Conservation (phyloP, 2,113 vertebrate genomes). For the Opisthocomus hoazin region DNA sequence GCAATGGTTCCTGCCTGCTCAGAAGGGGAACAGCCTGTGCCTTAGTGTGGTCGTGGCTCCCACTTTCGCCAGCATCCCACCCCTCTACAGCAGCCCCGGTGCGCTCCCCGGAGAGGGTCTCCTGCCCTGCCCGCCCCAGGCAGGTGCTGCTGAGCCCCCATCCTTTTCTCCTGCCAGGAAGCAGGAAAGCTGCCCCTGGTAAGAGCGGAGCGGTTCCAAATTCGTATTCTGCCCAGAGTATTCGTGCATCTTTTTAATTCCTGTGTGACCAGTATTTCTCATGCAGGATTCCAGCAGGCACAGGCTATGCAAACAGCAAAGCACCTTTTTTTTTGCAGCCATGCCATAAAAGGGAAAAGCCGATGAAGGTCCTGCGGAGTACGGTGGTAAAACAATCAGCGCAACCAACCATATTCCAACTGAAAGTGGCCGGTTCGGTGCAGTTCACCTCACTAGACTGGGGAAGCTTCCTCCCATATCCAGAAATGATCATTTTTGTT, state of each 20-base stretch:
- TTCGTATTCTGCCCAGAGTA: background rate
- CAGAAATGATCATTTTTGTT: background rate
- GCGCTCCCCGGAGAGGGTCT: background rate
- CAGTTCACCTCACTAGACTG: background rate
- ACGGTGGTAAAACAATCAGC: background rate
- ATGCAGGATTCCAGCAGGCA: background rate
- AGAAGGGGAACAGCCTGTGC: background rate
- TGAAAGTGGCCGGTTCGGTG: background rate
- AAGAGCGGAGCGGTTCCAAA: background rate
- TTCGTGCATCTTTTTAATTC: background rate
- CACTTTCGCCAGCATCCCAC: background rate
- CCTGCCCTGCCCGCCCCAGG: background rate
- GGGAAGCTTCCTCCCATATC: background rate
- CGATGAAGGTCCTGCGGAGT: background rate
- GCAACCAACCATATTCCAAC: background rate
- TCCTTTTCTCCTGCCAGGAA: accelerated
- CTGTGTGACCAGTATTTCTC: background rate
- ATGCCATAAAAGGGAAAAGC: background rate
- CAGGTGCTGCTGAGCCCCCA: background rate
- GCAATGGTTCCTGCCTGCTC: background rate
- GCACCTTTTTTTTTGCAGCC: background rate
- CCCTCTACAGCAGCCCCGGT: accelerated
- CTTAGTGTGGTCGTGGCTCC: background rate
- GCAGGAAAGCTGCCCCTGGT: background rate
- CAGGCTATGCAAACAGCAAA: background rate